phyloP scores from a whole-genome alignment of 2,888 invertebrate species.

The Ophion ellenae region DNA sequence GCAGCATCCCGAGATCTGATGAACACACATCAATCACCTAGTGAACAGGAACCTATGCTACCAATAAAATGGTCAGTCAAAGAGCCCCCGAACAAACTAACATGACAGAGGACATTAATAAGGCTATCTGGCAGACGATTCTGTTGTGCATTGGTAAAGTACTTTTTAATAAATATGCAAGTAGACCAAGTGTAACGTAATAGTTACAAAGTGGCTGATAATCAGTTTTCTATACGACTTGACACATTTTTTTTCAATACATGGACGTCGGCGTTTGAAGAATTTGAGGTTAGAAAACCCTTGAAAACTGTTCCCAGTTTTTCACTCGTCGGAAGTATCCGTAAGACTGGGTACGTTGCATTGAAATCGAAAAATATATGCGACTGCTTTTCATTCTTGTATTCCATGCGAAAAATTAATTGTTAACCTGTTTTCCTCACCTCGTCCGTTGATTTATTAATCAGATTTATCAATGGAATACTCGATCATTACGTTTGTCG shows the following conservation, averaged over 20 bases:
- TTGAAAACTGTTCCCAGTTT: no score
- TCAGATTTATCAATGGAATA: not conserved
- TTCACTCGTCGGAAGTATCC: not conserved
- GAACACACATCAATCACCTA: no score
- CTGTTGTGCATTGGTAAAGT: no score
- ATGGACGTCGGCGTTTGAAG: no score
- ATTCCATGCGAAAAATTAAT: not conserved
- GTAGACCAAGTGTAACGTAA: not conserved
- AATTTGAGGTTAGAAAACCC: no score
- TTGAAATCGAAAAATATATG: not conserved
- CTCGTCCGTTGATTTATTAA: constrained; percentile 2
- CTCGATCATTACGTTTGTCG: not conserved
- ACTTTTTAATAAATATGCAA: not conserved
- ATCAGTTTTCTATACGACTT: no score
- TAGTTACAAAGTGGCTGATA: not conserved
- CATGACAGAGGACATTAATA: no score
- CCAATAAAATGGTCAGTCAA: no score
- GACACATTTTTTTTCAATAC: not conserved
- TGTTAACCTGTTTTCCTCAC: constrained; percentile 1
- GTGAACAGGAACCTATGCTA: no score
- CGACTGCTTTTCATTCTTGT: not conserved
- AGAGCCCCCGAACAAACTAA: no score
- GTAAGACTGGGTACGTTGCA: not conserved
- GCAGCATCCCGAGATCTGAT: no score
- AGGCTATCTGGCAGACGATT: no score